A percentile compares a stretch with the other conserved stretches of the same genome.
Conservation (phyloP, 2,888 invertebrate genomes). For the Nomada hirtipes region DNA sequence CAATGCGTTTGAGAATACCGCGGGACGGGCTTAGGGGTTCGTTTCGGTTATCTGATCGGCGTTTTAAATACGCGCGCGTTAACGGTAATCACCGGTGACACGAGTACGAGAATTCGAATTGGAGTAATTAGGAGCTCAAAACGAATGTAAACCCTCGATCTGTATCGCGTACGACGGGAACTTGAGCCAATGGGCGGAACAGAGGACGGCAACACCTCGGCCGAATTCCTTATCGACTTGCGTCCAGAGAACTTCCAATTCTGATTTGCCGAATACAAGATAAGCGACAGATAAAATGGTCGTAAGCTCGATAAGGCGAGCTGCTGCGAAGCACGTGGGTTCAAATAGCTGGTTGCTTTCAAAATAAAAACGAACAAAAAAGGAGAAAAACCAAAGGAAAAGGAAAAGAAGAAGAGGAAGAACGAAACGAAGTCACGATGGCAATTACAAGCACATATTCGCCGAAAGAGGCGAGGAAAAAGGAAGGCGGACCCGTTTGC, state of each 20-base stretch:
- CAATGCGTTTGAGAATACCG: not conserved
- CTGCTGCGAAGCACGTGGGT: not conserved
- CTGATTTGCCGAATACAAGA: conserved; percentile 62
- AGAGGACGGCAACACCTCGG: conserved; percentile 37
- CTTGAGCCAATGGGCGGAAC: not conserved
- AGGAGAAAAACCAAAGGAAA: not conserved
- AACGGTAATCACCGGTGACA: not conserved
- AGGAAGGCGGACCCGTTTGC: conserved; percentile 46
- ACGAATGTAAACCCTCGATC: conserved; percentile 20
- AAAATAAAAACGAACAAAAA: not conserved
- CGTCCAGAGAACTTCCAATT: conserved; percentile 49
- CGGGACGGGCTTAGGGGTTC: not conserved
- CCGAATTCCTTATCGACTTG: conserved; percentile 56
- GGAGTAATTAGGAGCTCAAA: conserved; percentile 15
- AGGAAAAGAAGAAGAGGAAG: not conserved
- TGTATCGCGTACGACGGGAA: conserved; percentile 2
- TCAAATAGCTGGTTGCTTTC: conserved; percentile 3
- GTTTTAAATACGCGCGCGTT: not conserved
- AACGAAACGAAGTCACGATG: conserved; percentile 31
- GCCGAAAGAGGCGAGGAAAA: conserved; percentile 16
- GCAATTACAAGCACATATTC: conserved; percentile 45
- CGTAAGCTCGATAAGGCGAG: conserved; percentile 55
- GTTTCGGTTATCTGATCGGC: not conserved
- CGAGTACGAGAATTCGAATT: not conserved
- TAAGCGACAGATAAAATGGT: conserved; percentile 55